Evolutionary conservation across 2,888 invertebrate genomes (phyloP).

Genomic region (Himalopsyche tibetana): DNA sequence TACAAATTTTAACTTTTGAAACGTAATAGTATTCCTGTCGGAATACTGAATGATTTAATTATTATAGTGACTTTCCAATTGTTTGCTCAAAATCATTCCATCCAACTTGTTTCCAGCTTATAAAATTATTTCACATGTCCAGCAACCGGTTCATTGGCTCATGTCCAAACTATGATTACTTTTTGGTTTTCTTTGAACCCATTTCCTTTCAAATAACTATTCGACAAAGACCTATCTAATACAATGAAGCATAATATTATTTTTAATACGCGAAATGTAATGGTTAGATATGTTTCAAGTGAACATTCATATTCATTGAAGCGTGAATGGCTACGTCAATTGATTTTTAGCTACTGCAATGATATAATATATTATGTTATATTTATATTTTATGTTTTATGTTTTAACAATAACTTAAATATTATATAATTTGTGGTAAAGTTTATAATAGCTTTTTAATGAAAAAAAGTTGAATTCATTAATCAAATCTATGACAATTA

Average conservation of each 20-base stretch:
- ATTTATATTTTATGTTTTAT: no score
- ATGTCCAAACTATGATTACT: background rate
- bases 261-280: slow-evolving; percentile 8
- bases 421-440: no score
- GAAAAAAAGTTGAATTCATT: no score
- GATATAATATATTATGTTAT: no score
- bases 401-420: no score
- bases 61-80: background rate
- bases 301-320: no score
- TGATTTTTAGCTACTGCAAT: no score
- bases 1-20: background rate
- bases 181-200: slow-evolving; percentile 26
- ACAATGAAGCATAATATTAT: slow-evolving; percentile 20
- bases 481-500: no score
- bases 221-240: slow-evolving; percentile 21
- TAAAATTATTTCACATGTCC: background rate
- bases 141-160: slow-evolving; percentile 11
- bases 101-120: slow-evolving; percentile 9
- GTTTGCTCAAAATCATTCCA: background rate
- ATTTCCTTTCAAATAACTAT: slow-evolving; percentile 30
- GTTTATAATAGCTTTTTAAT: no score
- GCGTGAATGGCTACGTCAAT: no score
- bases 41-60: background rate
- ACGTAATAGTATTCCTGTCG: background rate
- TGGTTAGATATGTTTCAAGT: no score